Evolutionary conservation across 1,140 invertebrate species (phyloP), one percentile per base, ranked within the genome.

Genomic region (Pogonomyrmex californicus): DNA sequence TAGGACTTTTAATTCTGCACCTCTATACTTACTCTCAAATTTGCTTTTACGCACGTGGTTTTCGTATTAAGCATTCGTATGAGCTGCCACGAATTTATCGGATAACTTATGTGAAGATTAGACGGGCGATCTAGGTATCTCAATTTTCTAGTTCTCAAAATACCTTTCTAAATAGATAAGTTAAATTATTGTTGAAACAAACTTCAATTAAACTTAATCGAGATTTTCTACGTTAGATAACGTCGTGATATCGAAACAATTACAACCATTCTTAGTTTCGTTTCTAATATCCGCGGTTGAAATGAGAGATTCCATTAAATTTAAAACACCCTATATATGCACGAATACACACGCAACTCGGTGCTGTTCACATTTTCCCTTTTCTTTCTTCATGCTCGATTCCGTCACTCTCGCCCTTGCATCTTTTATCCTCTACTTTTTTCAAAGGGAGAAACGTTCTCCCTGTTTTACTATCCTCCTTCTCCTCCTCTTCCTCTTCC

Each of bases 1-100:
- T 33, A 77, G 87, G 88, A 92, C 92, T 92, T 93, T 94, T 93
- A 93, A 92, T 91, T 92, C 89, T 78, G 4, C 49, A 14, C 1
- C 9, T 44, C 30, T 14, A 47, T 77, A 63, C 2, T 47, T 30
- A 4, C 14, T 38, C 44, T 17, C n/a, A 66, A 79, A 12, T 51
- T 79, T 12, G 44, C 36, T 12, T 6, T 7, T n/a, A 65, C 30
- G n/a, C 36, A 54, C 47, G 44, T 17, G 36, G 54, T 41, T 54
- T 12, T 87, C 54, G n/a, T 44, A 77, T 88, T 85, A 65, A 6
- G 3, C 44, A 33, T 47, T 58, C 58, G 6, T 38, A 38, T 23
- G 6, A 1, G 10, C 2, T 49, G 30, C n/a, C 1, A 47, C 30
- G 10, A 5, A 36, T 47, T 56, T 44, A 58, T n/a, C 54, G 3